These are phyloP conservation scores for Antennarius maculatus DNA, from an alignment of 2,797 vertebrate genomes.

Conservation along the genomic window DNA sequence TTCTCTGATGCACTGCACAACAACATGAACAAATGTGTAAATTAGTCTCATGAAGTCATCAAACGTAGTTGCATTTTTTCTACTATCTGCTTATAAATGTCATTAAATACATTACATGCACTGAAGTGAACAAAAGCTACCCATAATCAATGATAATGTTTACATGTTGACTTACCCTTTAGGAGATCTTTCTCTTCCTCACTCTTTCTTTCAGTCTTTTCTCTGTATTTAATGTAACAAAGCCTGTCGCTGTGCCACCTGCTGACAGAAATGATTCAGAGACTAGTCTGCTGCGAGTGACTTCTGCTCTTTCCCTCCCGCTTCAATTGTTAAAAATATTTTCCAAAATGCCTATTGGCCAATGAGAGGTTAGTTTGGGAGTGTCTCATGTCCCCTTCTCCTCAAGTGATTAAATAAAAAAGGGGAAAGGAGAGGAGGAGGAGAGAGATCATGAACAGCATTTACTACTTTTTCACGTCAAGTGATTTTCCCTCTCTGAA, in stretches of 20 bases:
- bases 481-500: slow-evolving; percentile 45
- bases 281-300: slow-evolving; percentile 43
- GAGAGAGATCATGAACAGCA: slow-evolving; percentile 63
- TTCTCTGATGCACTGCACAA: neutral
- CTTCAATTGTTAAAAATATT: slow-evolving; percentile 77
- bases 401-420: slow-evolving; percentile 54
- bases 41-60: neutral
- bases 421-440: slow-evolving; percentile 47
- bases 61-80: neutral
- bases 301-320: slow-evolving; percentile 58
- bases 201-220: slow-evolving; percentile 40
- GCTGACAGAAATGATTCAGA: slow-evolving; percentile 71
- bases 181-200: slow-evolving; percentile 39
- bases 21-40: neutral
- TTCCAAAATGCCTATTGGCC: slow-evolving; percentile 72
- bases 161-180: slow-evolving; percentile 67
- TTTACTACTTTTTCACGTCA: slow-evolving; percentile 39
- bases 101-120: neutral
- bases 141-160: neutral
- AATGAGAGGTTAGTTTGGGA: slow-evolving; percentile 76
- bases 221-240: slow-evolving; percentile 38
- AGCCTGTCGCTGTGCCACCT: slow-evolving; percentile 74
- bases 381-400: slow-evolving; percentile 70
- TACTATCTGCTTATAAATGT: neutral
- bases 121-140: neutral